Percentiles rank a stretch among this genome's conserved stretches.
Evolutionary conservation across 2,888 invertebrate genomes (phyloP).

Genomic region (Antheraea assamensis): DNA sequence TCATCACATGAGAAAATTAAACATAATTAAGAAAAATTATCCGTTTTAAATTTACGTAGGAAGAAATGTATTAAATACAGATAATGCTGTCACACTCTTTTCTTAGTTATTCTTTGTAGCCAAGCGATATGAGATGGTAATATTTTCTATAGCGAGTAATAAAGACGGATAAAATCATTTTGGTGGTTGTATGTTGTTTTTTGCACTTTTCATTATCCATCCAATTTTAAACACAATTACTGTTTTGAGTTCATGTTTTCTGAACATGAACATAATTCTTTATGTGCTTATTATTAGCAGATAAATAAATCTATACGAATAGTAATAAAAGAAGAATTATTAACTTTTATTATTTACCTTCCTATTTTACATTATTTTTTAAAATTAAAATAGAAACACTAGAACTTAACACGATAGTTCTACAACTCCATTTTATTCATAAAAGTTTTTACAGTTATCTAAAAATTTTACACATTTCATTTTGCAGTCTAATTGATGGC

Average conservation of each 20-base stretch:
- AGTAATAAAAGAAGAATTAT: no score
- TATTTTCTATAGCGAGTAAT: no score
- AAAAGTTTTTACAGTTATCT: no score
- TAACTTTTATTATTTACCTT: no score
- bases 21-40: background rate
- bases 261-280: background rate
- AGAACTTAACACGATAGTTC: no score
- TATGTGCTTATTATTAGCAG: no score
- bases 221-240: background rate
- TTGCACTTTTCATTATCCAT: background rate
- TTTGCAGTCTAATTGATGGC: background rate
- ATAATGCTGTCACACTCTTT: background rate
- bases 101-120: background rate
- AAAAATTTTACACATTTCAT: background rate
- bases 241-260: background rate
- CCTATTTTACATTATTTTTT: no score
- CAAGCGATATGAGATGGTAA: no score
- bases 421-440: no score
- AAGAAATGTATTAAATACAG: background rate
- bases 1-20: background rate
- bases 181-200: background rate
- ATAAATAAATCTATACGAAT: no score
- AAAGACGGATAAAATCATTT: background rate
- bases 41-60: background rate
- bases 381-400: no score